phyloP scores from a whole-genome alignment of 1,140 invertebrate species.

The Bombus pascuorum region DNA sequence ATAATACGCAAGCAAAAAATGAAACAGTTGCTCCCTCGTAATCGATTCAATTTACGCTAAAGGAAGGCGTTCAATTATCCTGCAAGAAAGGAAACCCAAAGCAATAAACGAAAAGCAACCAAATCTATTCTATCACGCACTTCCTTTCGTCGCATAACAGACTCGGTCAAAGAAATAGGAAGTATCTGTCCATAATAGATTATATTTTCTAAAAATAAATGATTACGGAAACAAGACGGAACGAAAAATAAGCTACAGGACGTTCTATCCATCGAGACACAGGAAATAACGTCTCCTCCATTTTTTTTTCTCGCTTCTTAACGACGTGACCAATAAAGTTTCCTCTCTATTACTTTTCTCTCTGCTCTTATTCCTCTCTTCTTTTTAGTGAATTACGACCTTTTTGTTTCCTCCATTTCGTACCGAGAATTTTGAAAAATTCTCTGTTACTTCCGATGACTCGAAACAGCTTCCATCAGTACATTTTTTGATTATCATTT shows the following conservation, averaged over 20 bases:
- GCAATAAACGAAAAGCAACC: not conserved
- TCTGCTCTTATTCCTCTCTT: not conserved
- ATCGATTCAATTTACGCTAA: not conserved
- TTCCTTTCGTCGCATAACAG: not conserved
- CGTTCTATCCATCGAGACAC: not conserved
- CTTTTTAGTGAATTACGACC: no score
- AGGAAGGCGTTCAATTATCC: no score
- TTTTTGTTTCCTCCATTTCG: not conserved
- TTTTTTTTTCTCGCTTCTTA: not conserved
- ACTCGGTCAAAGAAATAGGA: not conserved
- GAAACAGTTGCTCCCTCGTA: not conserved
- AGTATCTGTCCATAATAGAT: not conserved
- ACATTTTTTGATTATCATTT: no score
- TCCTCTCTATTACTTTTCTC: no score
- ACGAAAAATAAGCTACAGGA: not conserved
- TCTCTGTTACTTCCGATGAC: no score
- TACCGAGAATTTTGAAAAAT: no score
- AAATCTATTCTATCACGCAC: not conserved
- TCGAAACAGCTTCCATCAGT: no score
- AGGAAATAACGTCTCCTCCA: conserved; percentile 13
- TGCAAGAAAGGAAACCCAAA: not conserved
- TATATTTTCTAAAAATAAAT: not conserved
- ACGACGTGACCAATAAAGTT: not conserved
- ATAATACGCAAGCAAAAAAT: not conserved
- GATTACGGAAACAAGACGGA: not conserved